Base-by-base conservation (phyloP, 2,797 vertebrate species). In the Coreius guichenoti region DNA sequence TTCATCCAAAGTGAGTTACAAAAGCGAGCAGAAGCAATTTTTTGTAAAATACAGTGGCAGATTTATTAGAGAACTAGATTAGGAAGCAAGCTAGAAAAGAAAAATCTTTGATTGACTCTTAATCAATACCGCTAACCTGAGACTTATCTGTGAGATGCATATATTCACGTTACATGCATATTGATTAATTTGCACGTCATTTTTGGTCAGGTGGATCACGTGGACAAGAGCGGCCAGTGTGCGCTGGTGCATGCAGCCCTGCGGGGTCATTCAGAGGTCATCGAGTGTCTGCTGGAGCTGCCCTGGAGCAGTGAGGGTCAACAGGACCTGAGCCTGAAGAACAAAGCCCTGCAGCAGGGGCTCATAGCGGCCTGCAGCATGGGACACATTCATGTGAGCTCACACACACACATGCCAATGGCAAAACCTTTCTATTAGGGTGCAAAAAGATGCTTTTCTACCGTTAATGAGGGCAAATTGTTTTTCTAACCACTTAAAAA, bases 201-300 rank as follows among this genome's bases (percentile, higher is more conserved):
- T 19, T 45, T 33, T 85, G 2, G 2, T 13, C 92, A 99, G 98
- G 95, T 97, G 72, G 96, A 98, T 92, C 96, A 93, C 4, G 91
- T 97, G 77, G 98, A 99, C 94, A 99, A 98, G 94, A 99, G 98
- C 54, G 98, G 98, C 23, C 98, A 99, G 89, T 97, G 97, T 86
- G 95, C 97, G 0, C 91, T 99, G 89, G 97, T 99, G 3, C 98
- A 99, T 4, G 97, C 98, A 0, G 97, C 98, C 0, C 93, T 99
- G 87, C 91, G 98, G 87, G 98, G 98, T 79, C 97, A 99, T 78
- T 89, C 93, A 0, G 95, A 96, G 47, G 95, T 99, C 89, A 96
- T 99, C 31, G 93, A 95, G 86, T 96, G 95, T 92, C 89, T 99
- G 88, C 94, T 99, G 81, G 91, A 94, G 89, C 92, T 96, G 74